Conservation (phyloP, 2,113 vertebrate genomes). For the Cheirogaleus medius region DNA sequence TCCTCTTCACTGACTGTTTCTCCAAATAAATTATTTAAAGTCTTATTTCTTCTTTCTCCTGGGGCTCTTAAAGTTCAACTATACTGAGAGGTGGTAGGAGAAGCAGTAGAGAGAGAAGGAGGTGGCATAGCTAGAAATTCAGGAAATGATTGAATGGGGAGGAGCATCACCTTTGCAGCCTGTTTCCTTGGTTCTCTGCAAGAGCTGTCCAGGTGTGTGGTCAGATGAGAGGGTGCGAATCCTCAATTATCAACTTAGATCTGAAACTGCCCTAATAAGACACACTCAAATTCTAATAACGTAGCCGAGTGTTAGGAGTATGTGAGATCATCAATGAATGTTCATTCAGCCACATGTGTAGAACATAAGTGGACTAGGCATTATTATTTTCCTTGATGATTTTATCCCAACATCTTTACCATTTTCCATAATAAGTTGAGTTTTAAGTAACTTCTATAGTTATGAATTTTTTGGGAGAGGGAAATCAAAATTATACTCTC, state of each 20-base stretch:
- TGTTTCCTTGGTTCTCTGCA: neutral
- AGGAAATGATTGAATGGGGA: constrained; percentile 25
- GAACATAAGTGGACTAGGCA: neutral
- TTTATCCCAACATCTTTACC: neutral
- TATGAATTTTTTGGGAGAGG: neutral
- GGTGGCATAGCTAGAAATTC: constrained; percentile 64
- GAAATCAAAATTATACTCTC: neutral
- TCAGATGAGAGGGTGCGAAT: too few species aligned
- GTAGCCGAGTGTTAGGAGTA: too few species aligned
- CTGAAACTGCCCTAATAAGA: neutral
- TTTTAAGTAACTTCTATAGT: neutral
- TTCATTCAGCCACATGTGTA: neutral
- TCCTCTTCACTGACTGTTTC: constrained; percentile 99
- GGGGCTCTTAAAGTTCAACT: constrained; percentile 93
- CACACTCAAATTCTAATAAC: neutral
- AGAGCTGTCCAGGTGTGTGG: neutral
- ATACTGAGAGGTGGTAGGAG: constrained; percentile 72
- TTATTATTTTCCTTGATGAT: neutral
- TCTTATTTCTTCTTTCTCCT: constrained; percentile 92
- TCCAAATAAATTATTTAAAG: constrained; percentile 99
- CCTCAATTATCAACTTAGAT: neutral
- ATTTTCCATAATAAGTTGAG: neutral
- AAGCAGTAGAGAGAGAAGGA: constrained; percentile 51
- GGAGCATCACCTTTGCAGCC: neutral
- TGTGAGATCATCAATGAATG: neutral